phyloP scores from a whole-genome alignment of 2,888 invertebrate species.

The Acanthosepion pharaonis region DNA sequence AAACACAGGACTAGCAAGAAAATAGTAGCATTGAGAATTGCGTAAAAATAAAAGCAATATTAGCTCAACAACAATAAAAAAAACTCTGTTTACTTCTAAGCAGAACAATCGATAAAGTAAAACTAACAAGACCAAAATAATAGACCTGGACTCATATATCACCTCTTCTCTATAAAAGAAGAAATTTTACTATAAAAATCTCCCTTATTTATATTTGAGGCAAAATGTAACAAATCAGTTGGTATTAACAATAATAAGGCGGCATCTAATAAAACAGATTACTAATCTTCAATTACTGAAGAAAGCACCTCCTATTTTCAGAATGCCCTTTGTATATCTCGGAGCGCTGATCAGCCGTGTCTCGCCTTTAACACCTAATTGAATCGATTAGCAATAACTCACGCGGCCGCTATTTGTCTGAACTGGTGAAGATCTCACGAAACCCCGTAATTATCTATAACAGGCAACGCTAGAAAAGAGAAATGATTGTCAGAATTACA shows the following conservation, averaged over 20 bases:
- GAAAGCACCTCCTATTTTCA: not conserved
- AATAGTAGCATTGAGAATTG: no score
- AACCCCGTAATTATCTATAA: slow-evolving; percentile 16
- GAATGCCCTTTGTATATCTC: not conserved
- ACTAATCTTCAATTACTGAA: slow-evolving; percentile 6
- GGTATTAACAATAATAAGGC: slow-evolving; percentile 18
- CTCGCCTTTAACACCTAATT: not conserved
- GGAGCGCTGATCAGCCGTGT: slow-evolving; percentile 14
- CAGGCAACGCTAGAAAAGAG: not conserved
- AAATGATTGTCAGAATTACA: slow-evolving; percentile 33
- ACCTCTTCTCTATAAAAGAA: no score
- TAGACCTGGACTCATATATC: no score
- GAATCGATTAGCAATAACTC: not conserved
- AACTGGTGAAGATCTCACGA: not conserved
- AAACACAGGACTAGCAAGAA: no score
- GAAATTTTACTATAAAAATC: no score
- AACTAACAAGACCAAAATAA: no score
- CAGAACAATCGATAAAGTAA: no score
- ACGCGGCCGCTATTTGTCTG: not conserved
- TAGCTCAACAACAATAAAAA: no score
- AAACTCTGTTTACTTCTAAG: no score
- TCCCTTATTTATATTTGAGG: not conserved
- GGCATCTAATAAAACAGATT: not conserved
- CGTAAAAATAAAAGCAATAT: no score
- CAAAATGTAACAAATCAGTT: slow-evolving; percentile 5